Conservation (phyloP, 2,797 vertebrate genomes). For the Ctenopoma multispine region DNA sequence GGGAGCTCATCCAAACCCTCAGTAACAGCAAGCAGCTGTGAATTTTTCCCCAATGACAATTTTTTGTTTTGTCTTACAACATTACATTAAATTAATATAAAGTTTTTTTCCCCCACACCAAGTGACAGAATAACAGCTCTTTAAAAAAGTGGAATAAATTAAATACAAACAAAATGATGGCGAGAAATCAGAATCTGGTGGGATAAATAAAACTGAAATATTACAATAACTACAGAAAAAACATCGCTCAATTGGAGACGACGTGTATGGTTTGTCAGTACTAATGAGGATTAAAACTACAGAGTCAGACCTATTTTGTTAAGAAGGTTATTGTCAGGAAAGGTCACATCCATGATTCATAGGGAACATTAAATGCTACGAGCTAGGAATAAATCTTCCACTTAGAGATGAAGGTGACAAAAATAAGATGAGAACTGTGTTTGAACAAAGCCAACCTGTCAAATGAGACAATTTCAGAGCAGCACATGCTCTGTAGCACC, state of each 20-base stretch:
- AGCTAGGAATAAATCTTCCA: constrained; percentile 37
- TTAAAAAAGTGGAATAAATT: not conserved
- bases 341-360: constrained; percentile 26
- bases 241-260: not conserved
- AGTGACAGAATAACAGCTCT: not conserved
- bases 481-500: not conserved
- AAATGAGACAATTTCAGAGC: constrained; percentile 33
- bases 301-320: not conserved
- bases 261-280: not conserved
- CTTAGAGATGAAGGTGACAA: constrained; percentile 22
- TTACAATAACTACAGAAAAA: not conserved
- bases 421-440: constrained; percentile 16
- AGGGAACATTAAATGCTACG: constrained; percentile 27
- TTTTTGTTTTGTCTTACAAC: no score
- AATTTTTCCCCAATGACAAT: no score
- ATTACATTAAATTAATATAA: no score
- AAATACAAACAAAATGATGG: not conserved
- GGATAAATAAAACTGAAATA: not conserved
- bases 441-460: constrained; percentile 39
- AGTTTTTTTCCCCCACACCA: not conserved
- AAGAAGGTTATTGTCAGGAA: not conserved
- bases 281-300: constrained; percentile 8
- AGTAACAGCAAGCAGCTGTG: not conserved
- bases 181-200: no score
- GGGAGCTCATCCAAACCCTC: not conserved